Evolutionary conservation across 2,797 vertebrate species (phyloP).

Genomic region (Meda fulgida): DNA sequence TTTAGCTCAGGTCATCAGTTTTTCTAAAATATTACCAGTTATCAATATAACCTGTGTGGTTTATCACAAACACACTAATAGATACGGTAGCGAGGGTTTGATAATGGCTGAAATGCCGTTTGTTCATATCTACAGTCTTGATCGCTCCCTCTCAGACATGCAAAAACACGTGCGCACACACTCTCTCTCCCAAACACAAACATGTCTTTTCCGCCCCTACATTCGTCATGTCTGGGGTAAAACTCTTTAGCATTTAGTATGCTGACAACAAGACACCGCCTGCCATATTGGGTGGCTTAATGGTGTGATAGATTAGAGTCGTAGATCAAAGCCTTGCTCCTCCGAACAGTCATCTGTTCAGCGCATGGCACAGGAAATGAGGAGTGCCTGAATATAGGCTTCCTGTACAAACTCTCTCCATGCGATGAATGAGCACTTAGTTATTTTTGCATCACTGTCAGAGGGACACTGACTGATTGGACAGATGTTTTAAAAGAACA

Average conservation of each 20-base stretch:
- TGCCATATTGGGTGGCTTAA: slow-evolving; percentile 26
- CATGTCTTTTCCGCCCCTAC: slow-evolving; percentile 10
- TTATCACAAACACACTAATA: slow-evolving; percentile 9
- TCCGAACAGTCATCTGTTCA: slow-evolving; percentile 18
- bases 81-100: slow-evolving; percentile 21
- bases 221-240: slow-evolving; percentile 3
- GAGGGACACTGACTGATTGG: slow-evolving; percentile 23
- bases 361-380: not conserved
- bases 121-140: slow-evolving; percentile 41
- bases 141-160: slow-evolving; percentile 16
- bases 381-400: slow-evolving; percentile 28
- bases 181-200: not conserved
- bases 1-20: slow-evolving; percentile 30
- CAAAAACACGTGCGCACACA: not conserved
- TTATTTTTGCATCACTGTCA: slow-evolving; percentile 56
- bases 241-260: slow-evolving; percentile 42
- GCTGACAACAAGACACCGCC: slow-evolving; percentile 27
- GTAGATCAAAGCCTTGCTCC: slow-evolving; percentile 58
- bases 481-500: slow-evolving; percentile 13
- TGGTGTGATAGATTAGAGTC: slow-evolving; percentile 57
- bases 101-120: slow-evolving; percentile 33
- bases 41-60: slow-evolving; percentile 14
- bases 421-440: slow-evolving; percentile 62
- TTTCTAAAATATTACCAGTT: not conserved
- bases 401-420: slow-evolving; percentile 39